Base-by-base conservation (phyloP, 1,140 invertebrate genomes). In the Magallana ariakensis region DNA sequence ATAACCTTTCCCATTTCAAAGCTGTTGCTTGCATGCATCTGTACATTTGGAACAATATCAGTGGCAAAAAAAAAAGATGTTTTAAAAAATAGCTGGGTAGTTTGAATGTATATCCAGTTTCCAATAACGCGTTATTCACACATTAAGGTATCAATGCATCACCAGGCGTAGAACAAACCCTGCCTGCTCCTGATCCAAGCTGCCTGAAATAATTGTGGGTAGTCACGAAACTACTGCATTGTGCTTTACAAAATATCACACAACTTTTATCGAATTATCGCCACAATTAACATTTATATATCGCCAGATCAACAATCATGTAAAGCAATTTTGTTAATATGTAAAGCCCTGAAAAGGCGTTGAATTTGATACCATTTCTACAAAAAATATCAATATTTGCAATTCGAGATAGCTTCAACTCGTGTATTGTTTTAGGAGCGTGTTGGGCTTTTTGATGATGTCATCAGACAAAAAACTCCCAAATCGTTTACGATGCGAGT, bases 351-450 rank as follows among this genome's bases (percentile, higher is more conserved):
- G 33, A 82, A 82, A 82, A 82, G 80, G 80, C 54, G 80, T 82
- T 82, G 54, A 82, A 82, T 82, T 82, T 82, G 80, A 82, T 82
- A 82, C 80, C 80, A 82, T 55, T 82, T 82, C 19, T 82, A 53
- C 54, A 7, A 82, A 82, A 62, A 82, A 82, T 56, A 82, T 82
- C 80, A 82, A 82, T 82, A 82, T 82, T 82, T 82, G 80, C 46
- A 55, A 82, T 82, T 75, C 22, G 66, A 75, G 66, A 75, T 75
- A 75, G 66, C 66, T 75, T 75, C 66, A 75, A 26, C 66, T 13
- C 22, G 22, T 19, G 66, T 26, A 75, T 75, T 75, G 66, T 75
- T 75, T 75, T 26, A 75, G 66, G 33, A 26, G 66, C 66, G 66
- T 75, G 66, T 75, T 75, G 15, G 66, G 22, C 22, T 75, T 75